These are phyloP conservation scores for Axea sp. DNA, from an alignment of 2,888 invertebrate genomes.

Conservation along the genomic window DNA sequence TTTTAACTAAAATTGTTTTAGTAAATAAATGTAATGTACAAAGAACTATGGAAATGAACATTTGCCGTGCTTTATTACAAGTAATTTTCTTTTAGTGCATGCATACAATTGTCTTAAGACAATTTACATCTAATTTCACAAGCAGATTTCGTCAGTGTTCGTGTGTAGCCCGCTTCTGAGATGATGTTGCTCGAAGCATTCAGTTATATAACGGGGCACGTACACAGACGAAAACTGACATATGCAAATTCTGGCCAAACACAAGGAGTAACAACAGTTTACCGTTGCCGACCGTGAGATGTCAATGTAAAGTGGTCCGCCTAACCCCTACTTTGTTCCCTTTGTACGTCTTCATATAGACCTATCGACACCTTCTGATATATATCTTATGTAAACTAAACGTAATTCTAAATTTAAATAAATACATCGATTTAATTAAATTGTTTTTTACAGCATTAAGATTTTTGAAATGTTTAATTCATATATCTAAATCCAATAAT, in stretches of 20 bases:
- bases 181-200: slow-evolving; percentile 50
- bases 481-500: too few species aligned
- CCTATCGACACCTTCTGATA: too few species aligned
- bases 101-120: slow-evolving; percentile 57
- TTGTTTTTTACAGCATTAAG: too few species aligned
- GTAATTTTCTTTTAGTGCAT: slow-evolving; percentile 48
- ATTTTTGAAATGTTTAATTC: too few species aligned
- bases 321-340: too few species aligned
- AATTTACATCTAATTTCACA: slow-evolving; percentile 63
- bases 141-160: slow-evolving; percentile 48
- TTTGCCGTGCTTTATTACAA: slow-evolving; percentile 49
- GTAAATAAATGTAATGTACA: slow-evolving; percentile 32
- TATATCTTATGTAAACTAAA: too few species aligned
- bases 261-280: slow-evolving; percentile 72
- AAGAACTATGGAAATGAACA: slow-evolving; percentile 30
- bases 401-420: too few species aligned
- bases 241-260: slow-evolving; percentile 78
- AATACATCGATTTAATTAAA: too few species aligned
- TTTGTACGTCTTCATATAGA: too few species aligned
- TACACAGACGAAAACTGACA: slow-evolving; percentile 74
- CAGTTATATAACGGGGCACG: slow-evolving; percentile 66
- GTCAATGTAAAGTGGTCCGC: slow-evolving; percentile 59
- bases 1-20: slow-evolving; percentile 24
- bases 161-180: slow-evolving; percentile 50
- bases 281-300: slow-evolving; percentile 59